Base-by-base conservation (phyloP, 2,113 vertebrate species). In the Catagonus wagneri region DNA sequence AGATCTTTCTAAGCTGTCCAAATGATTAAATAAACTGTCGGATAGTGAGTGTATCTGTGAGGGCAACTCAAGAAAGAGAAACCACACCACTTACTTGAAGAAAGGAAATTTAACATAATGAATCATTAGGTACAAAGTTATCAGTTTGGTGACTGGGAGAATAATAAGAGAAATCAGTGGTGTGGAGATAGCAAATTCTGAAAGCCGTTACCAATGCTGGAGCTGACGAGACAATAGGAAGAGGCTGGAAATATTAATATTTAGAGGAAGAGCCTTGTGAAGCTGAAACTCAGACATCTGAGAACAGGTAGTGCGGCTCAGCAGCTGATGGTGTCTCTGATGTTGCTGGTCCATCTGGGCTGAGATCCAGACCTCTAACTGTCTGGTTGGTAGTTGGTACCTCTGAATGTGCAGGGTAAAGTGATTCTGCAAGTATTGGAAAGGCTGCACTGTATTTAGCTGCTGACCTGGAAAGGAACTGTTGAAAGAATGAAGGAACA, bases 11-110 rank as follows among this genome's bases (percentile, higher is more conserved):
- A 76, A 50, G 22, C 32, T 91, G 5, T 56, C 17, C 23, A 66
- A 4, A 25, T 89, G 19, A 86, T 56, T 93, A 63, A 83, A 56
- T 88, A 84, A 50, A 66, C 32, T 29, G 10, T 39, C 39, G 71
- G 65, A 83, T 44, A 83, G 19, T 72, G n/a, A 72, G 4, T 79
- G 5, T 69, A 27, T 83, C n/a, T 9, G 10, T 83, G 32, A 89
- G 22, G 22, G 14, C 19, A 23, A 58, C 58, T 29, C n/a, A 76
- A 32, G 75, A 86, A 39, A 34, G 58, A 74, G 74, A 91, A 80
- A 63, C 44, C 56, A 87, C 25, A 87, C 29, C 83, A 50, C 5
- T 72, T 93, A 88, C 56, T 81, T 83, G 36, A 94, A 92, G 71
- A 96, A 6, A 72, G 13, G 75, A 90, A 65, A 71, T 63, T 89